phyloP scores from a whole-genome alignment of 2,797 vertebrate species.

The Diplodus puntazzo region DNA sequence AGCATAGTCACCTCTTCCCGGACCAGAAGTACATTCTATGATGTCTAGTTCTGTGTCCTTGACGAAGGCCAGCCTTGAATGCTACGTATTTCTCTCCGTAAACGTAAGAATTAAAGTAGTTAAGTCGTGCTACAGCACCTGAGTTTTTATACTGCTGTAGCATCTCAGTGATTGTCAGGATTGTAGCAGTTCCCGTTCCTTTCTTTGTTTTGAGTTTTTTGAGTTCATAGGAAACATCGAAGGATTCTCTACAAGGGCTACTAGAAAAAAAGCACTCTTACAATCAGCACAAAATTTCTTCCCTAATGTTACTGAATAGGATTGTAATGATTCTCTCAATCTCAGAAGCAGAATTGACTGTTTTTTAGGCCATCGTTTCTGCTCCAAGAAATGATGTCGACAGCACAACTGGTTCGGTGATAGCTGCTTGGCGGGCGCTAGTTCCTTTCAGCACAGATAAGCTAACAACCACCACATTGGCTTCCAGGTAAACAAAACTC shows the following conservation, averaged over 20 bases:
- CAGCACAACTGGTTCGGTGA: conserved; percentile 10
- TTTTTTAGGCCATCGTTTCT: conserved; percentile 19
- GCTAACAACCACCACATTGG: conserved; percentile 24
- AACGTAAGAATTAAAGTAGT: conserved; percentile 16
- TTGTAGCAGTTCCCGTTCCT: conserved; percentile 64
- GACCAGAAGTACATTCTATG: conserved; percentile 15
- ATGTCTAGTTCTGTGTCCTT: conserved; percentile 23
- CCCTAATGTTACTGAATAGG: conserved; percentile 15
- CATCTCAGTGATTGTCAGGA: conserved; percentile 49
- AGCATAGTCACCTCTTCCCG: conserved; percentile 18
- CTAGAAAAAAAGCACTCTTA: conserved; percentile 29
- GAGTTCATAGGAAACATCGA: conserved; percentile 31
- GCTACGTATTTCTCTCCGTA: conserved; percentile 2
- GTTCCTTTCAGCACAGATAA: conserved; percentile 41
- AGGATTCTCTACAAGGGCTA: conserved; percentile 72
- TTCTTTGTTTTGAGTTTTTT: conserved; percentile 20
- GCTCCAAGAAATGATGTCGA: conserved; percentile 15
- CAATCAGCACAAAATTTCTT: conserved; percentile 35
- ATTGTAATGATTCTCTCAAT: conserved; percentile 10
- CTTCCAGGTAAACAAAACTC: conserved; percentile 23
- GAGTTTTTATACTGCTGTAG: conserved; percentile 51
- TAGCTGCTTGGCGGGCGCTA: neutral
- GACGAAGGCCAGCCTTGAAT: neutral
- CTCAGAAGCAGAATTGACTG: conserved; percentile 29
- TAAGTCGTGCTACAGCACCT: conserved; percentile 37